Evolutionary conservation across 2,888 invertebrate genomes (phyloP), one percentile per base, ranked within the genome.

Genomic region (Barypeithes pellucidus): DNA sequence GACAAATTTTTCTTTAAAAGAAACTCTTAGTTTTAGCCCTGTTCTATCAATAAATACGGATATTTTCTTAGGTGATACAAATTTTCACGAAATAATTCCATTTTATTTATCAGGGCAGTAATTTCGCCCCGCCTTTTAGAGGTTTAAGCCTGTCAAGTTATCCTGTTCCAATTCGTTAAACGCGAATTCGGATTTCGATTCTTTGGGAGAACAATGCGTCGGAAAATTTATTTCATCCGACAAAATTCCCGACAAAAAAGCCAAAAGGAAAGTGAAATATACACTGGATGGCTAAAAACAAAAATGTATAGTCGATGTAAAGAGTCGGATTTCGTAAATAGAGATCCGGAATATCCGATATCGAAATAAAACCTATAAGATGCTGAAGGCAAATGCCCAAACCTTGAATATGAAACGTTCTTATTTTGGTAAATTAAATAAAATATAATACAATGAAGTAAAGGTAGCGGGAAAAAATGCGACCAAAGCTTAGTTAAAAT

Each of bases 151-250:
- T 73, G 69, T 69, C 73, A 73, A n/a, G 60, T 67, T 62, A 43
- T 29, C 68, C 68, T 65, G 54, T 73, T 69, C 69, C 73, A 65
- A 69, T 73, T 73, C 73, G 73, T 69, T 65, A 73, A 59, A 52
- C 68, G 68, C 52, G 63, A 41, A 22, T 67, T 63, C 29, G 67
- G 63, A 50, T 72, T 60, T 60, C 66, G 50, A 54, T 61, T 67
- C 52, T 60, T 54, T 41, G 60, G 72, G 36, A 72, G 61, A 72
- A 72, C 61, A 67, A 61, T 54, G 57, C 29, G 18, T 50, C 36
- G 16, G 39, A 45, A 54, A 63, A 70, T 70, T 70, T 70, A 70
- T 70, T 70, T 70, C 41, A 52, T 57, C 57, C 63, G 63, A 70
- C 57, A 54, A 45, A n/a, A 33, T n/a, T 70, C 43, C 45, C 65